phyloP scores from a whole-genome alignment of 2,888 invertebrate genomes.

The Metalampra italica region DNA sequence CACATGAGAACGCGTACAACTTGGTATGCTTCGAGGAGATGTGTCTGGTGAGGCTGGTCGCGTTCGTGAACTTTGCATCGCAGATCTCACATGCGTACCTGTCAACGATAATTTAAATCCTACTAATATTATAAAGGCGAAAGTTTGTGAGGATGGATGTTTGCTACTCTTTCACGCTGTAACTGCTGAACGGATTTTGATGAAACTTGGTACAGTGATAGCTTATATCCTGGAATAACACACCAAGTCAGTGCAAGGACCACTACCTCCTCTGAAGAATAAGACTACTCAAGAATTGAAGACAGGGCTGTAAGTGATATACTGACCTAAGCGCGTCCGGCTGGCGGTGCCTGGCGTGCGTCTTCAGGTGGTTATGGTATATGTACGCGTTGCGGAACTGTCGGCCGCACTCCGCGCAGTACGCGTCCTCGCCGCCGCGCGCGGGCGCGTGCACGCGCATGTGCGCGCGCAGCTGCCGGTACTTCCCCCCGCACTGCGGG shows the following conservation, averaged over 20 bases:
- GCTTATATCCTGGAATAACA: too few species aligned
- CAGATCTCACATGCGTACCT: background rate
- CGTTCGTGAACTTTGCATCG: background rate
- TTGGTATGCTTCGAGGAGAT: background rate
- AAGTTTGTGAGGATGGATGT: background rate
- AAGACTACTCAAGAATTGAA: too few species aligned
- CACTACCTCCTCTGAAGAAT: too few species aligned
- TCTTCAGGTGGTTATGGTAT: background rate
- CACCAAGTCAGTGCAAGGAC: too few species aligned
- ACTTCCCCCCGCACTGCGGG: background rate
- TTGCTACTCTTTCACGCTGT: too few species aligned
- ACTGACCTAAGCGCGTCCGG: background rate
- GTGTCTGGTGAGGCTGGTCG: background rate
- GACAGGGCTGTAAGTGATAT: too few species aligned
- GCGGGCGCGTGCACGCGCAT: background rate
- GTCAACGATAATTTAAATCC: background rate
- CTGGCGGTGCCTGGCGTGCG: background rate
- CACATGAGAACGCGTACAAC: background rate
- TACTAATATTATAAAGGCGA: too few species aligned
- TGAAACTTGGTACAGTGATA: too few species aligned
- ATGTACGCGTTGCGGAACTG: background rate
- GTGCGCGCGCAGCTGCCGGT: background rate
- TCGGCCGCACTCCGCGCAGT: background rate
- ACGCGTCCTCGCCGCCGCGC: background rate
- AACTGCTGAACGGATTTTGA: too few species aligned